Percentiles rank a stretch among this genome's conserved stretches.
Evolutionary conservation across 2,888 invertebrate genomes (phyloP).

Genomic region (Tetheella fluctuosa): DNA sequence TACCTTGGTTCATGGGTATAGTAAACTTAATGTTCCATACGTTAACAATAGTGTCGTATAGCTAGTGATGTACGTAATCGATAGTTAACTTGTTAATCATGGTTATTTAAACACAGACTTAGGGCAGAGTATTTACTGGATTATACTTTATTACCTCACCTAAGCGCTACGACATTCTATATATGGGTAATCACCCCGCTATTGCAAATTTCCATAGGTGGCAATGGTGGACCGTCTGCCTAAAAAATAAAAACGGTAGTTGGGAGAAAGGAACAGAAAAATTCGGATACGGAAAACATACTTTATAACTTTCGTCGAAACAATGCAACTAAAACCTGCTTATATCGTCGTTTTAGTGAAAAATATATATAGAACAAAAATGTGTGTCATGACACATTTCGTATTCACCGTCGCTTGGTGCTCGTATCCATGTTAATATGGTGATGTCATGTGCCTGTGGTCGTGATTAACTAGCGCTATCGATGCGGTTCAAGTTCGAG

Average conservation of each 20-base stretch:
- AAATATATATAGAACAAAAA: neutral
- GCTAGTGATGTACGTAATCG: neutral
- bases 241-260: too few relatives aligned
- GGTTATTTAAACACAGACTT: neutral
- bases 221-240: too few relatives aligned
- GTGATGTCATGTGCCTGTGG: conserved; percentile 49
- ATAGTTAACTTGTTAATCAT: conserved; percentile 1
- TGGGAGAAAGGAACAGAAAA: too few relatives aligned
- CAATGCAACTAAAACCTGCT: too few relatives aligned
- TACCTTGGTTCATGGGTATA: conserved; percentile 23
- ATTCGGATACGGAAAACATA: too few relatives aligned
- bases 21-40: conserved; percentile 17
- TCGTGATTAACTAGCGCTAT: conserved; percentile 50
- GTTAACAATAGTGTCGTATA: conserved; percentile 3
- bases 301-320: too few relatives aligned
- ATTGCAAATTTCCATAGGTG: too few relatives aligned
- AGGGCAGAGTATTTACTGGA: too few relatives aligned
- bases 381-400: conserved; percentile 4
- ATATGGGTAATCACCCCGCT: too few relatives aligned
- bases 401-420: neutral
- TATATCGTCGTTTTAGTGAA: neutral
- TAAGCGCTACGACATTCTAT: too few relatives aligned
- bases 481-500: conserved; percentile 15
- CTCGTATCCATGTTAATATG: conserved; percentile 16
- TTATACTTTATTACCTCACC: too few relatives aligned